These are phyloP conservation scores for Boleophthalmus pectinirostris DNA, from an alignment of 2,113 vertebrate species.

Conservation along the genomic window DNA sequence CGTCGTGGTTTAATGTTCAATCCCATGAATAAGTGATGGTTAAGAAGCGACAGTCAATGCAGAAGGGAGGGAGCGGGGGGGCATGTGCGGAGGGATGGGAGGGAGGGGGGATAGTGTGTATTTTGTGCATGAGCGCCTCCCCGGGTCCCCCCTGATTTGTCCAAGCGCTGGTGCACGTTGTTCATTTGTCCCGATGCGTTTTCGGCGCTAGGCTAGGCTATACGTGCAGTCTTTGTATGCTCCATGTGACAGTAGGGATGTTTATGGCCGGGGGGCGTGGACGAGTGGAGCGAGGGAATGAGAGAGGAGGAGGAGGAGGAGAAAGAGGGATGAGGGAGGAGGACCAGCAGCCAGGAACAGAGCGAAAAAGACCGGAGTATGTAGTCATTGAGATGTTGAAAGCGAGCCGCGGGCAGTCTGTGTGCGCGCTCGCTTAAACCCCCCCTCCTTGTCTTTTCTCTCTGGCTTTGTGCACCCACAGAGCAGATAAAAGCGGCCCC, in stretches of 20 bases:
- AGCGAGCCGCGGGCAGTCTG: slow-evolving; percentile 69
- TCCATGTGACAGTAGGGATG: slow-evolving; percentile 66
- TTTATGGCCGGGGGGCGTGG: slow-evolving; percentile 65
- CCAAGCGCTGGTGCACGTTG: slow-evolving; percentile 48
- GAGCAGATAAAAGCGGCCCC: slow-evolving; percentile 68
- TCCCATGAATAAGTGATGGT: slow-evolving; percentile 71
- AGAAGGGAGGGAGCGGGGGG: slow-evolving; percentile 20
- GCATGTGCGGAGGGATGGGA: background rate
- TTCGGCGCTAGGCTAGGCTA: background rate
- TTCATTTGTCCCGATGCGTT: slow-evolving; percentile 39
- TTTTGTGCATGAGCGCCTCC: slow-evolving; percentile 60
- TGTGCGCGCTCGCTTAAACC: slow-evolving; percentile 30
- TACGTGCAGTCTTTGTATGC: slow-evolving; percentile 46
- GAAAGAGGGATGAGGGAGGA: slow-evolving; percentile 49
- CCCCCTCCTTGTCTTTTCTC: slow-evolving; percentile 22
- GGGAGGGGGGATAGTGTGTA: background rate
- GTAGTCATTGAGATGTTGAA: slow-evolving; percentile 75
- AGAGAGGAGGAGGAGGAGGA: slow-evolving; percentile 11
- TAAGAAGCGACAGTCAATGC: slow-evolving; percentile 60
- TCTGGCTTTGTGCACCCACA: slow-evolving; percentile 60
- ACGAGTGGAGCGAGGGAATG: background rate
- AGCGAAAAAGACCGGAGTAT: slow-evolving; percentile 43
- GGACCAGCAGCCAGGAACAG: slow-evolving; percentile 44
- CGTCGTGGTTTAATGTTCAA: slow-evolving; percentile 67
- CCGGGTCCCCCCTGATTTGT: slow-evolving; percentile 26